Percentiles rank a stretch among this genome's conserved stretches.
These are phyloP conservation scores for Scolopax bukidnonensis DNA, from an alignment of 2,797 vertebrate genomes.

Conservation along the genomic window DNA sequence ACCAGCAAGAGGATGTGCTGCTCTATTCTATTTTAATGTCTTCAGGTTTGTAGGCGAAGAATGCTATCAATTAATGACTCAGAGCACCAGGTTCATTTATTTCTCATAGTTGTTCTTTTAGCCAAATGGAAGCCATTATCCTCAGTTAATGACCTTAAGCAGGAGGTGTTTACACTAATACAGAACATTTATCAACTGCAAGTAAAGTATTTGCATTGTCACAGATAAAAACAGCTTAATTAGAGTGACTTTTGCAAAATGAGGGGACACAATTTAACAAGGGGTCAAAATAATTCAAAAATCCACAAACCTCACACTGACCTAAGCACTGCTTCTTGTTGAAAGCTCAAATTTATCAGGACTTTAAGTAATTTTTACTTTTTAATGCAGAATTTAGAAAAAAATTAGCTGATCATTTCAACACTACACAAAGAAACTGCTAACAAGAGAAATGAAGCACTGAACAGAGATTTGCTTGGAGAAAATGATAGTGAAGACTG, in stretches of 20 bases:
- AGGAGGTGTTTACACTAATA: constrained; percentile 64
- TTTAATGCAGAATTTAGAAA: not conserved
- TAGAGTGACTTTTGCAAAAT: constrained; percentile 15
- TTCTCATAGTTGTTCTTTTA: constrained; percentile 58
- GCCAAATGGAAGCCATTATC: constrained; percentile 68
- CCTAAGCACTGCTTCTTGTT: not conserved
- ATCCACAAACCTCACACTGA: not conserved
- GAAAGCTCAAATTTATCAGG: not conserved
- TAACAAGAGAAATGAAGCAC: not conserved
- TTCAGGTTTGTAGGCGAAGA: constrained; percentile 29
- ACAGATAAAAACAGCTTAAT: constrained; percentile 50
- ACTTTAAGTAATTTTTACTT: not conserved
- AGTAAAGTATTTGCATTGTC: constrained; percentile 33
- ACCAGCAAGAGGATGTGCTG: not conserved
- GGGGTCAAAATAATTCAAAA: not conserved
- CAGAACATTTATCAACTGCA: constrained; percentile 30
- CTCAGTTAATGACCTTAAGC: constrained; percentile 63
- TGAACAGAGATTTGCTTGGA: not conserved
- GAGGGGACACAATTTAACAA: not conserved
- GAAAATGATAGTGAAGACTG: not conserved
- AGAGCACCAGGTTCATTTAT: constrained; percentile 41
- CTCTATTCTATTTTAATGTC: not conserved
- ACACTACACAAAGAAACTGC: not conserved
- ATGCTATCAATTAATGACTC: constrained; percentile 34
- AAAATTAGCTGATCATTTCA: not conserved